Conservation (phyloP, 2,888 invertebrate genomes). For the Syrista parreyssii region DNA sequence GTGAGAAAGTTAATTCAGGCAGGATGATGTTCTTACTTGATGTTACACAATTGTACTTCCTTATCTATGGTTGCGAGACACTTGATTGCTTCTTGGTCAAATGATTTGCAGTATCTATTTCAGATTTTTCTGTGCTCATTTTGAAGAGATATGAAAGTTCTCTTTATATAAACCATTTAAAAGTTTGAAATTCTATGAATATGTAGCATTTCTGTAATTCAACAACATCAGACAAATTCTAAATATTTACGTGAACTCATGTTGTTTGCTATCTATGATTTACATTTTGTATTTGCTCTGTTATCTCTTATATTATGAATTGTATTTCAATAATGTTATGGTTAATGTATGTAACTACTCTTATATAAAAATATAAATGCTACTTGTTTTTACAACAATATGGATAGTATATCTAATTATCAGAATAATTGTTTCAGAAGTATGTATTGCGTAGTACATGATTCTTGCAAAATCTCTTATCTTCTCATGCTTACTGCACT, state of each 20-base stretch:
- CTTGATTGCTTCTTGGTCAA: not conserved
- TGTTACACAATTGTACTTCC: not conserved
- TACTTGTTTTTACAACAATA: not conserved
- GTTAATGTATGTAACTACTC: not conserved
- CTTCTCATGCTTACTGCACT: too few species aligned
- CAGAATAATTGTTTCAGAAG: too few species aligned
- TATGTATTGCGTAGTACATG: not conserved
- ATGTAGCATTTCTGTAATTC: too few species aligned
- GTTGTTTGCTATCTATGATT: conserved; percentile 2
- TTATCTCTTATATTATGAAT: not conserved
- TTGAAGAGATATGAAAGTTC: too few species aligned
- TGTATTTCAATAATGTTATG: not conserved
- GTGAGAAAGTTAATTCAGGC: not conserved
- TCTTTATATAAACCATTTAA: too few species aligned
- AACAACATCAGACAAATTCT: too few species aligned
- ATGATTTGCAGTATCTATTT: not conserved
- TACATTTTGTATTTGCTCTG: not conserved
- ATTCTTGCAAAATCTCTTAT: not conserved
- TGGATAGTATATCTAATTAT: not conserved
- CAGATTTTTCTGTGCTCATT: too few species aligned
- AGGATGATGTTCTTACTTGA: not conserved
- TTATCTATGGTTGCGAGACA: not conserved
- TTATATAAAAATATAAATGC: not conserved
- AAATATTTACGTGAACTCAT: too few species aligned
- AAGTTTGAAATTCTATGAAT: too few species aligned